Evolutionary conservation across 2,888 invertebrate genomes (phyloP).

Genomic region (Drosophila lacicola): DNA sequence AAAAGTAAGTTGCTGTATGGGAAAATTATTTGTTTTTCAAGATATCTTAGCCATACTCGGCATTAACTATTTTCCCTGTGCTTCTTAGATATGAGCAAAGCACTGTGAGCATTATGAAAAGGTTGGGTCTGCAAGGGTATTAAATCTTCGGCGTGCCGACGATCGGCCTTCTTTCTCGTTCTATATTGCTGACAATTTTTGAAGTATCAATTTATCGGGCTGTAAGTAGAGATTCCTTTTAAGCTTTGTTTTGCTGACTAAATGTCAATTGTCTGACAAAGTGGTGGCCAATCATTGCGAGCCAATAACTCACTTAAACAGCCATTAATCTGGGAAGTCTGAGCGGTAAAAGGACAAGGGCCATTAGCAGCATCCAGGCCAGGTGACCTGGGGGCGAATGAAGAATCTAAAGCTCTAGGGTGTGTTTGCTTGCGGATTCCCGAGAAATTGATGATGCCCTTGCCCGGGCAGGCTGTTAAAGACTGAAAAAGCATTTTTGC

Average conservation of each 20-base stretch:
- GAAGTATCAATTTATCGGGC: conserved; percentile 18
- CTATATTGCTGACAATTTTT: conserved; percentile 22
- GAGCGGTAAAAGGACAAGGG: conserved; percentile 5
- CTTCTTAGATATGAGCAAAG: too few relatives aligned
- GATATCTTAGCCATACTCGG: background rate
- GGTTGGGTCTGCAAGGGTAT: too few relatives aligned
- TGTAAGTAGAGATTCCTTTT: conserved; percentile 3
- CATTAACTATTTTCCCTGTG: too few relatives aligned
- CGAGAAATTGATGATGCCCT: conserved; percentile 61
- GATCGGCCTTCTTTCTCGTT: too few relatives aligned
- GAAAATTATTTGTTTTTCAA: background rate
- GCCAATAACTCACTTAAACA: conserved; percentile 44
- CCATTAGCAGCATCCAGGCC: conserved; percentile 37
- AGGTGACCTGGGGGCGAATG: background rate
- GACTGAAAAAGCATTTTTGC: conserved; percentile 41
- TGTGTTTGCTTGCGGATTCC: conserved; percentile 52
- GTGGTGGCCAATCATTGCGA: conserved; percentile 41
- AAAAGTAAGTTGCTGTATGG: background rate
- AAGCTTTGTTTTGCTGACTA: conserved; percentile 4
- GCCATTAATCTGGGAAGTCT: conserved; percentile 56
- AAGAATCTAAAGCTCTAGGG: conserved; percentile 7
- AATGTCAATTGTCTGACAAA: conserved; percentile 42
- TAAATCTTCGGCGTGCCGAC: too few relatives aligned
- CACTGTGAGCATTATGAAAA: too few relatives aligned
- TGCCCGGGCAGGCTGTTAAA: conserved; percentile 15